A percentile compares a stretch with the other conserved stretches of the same genome.
Evolutionary conservation across 2,113 vertebrate species (phyloP).

Genomic region (Lasiurus cinereus): DNA sequence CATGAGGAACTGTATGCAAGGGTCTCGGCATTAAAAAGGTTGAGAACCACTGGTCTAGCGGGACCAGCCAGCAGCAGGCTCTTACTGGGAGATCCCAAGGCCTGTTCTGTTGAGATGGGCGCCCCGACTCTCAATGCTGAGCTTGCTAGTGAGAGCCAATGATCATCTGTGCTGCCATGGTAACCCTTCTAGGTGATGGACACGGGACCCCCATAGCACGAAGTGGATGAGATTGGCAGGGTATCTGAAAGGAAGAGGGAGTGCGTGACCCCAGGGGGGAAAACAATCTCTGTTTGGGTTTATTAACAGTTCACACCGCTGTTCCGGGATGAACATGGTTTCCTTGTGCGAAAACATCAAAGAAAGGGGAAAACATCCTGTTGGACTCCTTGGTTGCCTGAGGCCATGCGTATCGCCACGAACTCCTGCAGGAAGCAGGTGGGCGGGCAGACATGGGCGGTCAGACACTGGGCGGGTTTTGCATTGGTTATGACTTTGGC

Average conservation of each 20-base stretch:
- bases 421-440: background rate
- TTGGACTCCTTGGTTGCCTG: background rate
- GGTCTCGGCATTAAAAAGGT: no score
- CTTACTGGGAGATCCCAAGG: background rate
- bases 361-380: background rate
- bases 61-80: fast-evolving
- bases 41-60: no score
- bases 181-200: background rate
- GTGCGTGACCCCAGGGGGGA: background rate
- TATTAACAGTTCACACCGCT: constrained; percentile 45
- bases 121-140: background rate
- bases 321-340: background rate
- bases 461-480: background rate
- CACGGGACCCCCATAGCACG: fast-evolving
- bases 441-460: no score
- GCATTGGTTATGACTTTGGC: constrained; percentile 36
- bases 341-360: constrained; percentile 24
- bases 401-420: background rate
- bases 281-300: constrained; percentile 51
- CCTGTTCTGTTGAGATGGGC: background rate
- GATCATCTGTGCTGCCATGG: background rate
- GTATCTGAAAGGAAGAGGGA: constrained; percentile 14
- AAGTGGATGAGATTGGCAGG: background rate
- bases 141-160: background rate
- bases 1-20: no score